Evolutionary conservation across 1,140 invertebrate species (phyloP).

Genomic region (Lethrus apterus): DNA sequence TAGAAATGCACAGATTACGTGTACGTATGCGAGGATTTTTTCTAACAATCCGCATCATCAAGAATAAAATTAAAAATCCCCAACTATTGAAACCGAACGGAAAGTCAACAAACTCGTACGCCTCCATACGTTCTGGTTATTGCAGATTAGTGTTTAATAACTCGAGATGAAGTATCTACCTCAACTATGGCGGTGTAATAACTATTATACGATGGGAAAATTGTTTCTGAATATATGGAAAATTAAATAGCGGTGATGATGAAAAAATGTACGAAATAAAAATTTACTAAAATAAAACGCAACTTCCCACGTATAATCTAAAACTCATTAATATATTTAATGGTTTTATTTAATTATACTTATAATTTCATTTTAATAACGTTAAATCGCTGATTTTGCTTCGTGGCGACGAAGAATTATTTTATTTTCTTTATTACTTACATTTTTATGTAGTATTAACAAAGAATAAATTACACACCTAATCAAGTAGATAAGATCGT

Average conservation of each 20-base stretch:
- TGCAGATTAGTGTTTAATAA: conserved; percentile 27
- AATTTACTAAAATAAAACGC: background rate
- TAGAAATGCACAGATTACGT: no score
- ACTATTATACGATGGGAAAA: background rate
- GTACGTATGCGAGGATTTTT: no score
- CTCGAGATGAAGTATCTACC: conserved; percentile 18
- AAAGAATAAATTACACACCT: no score
- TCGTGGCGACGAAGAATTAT: no score
- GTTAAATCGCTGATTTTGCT: background rate
- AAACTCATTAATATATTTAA: conserved; percentile 21
- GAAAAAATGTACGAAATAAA: background rate
- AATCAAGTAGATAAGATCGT: no score
- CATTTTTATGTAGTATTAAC: no score
- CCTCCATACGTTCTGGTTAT: conserved; percentile 20
- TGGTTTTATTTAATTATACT: conserved; percentile 18
- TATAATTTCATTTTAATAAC: conserved; percentile 22
- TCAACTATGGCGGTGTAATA: background rate
- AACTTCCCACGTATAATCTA: conserved; percentile 19
- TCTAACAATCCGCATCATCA: background rate
- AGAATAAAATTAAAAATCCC: conserved; percentile 16
- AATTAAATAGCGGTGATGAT: background rate
- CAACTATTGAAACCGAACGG: conserved; percentile 9
- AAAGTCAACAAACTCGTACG: conserved; percentile 20
- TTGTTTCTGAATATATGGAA: background rate
- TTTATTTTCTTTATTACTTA: no score